Evolutionary conservation across 1,140 invertebrate genomes (phyloP).

Genomic region (Arion vulgaris): DNA sequence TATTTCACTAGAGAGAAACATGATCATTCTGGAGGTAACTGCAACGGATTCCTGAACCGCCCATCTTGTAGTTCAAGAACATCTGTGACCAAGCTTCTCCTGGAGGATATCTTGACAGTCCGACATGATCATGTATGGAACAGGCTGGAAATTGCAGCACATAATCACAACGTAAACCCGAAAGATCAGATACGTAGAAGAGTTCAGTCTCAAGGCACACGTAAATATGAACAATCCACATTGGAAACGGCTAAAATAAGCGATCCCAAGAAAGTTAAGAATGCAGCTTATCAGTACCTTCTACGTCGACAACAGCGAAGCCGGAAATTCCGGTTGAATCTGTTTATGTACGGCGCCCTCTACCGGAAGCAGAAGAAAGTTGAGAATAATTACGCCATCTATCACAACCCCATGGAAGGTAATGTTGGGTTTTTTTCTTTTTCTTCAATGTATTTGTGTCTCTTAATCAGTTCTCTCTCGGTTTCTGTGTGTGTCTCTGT

Average conservation of each 20-base stretch:
- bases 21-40: neutral
- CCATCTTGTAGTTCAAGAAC: neutral
- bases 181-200: too few species aligned
- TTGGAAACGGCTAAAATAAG: neutral
- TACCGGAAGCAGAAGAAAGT: conserved; percentile 32
- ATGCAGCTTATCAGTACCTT: conserved; percentile 11
- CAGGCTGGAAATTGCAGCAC: neutral
- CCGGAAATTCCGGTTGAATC: conserved; percentile 32
- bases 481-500: neutral
- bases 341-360: conserved; percentile 35
- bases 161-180: too few species aligned
- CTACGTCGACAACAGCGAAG: conserved; percentile 13
- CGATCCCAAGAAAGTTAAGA: conserved; percentile 2
- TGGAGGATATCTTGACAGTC: neutral
- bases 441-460: neutral
- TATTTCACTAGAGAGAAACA: too few species aligned
- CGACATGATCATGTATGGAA: neutral
- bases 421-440: neutral
- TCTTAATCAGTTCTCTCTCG: neutral
- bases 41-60: neutral
- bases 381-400: conserved; percentile 26
- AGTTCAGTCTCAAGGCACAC: neutral
- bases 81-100: neutral
- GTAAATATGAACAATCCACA: neutral
- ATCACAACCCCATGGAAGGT: conserved; percentile 41